Conservation (phyloP, 1,140 invertebrate species). For the Drosophila insularis region DNA sequence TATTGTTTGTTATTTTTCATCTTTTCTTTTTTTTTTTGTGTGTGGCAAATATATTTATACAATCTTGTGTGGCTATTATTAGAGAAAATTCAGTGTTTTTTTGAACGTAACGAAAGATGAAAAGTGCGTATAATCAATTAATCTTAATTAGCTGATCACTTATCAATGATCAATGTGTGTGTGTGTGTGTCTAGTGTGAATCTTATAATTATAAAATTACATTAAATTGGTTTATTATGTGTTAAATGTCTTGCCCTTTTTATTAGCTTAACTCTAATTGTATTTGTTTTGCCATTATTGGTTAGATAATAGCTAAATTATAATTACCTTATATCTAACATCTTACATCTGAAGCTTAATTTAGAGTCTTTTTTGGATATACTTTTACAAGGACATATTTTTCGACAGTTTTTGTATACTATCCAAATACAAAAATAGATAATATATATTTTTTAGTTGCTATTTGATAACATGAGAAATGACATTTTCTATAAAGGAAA, state of each 20-base stretch:
- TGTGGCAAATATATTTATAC: not conserved
- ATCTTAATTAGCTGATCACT: not conserved
- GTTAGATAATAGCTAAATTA: too few relatives aligned
- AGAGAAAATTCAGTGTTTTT: constrained; percentile 6
- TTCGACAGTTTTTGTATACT: too few relatives aligned
- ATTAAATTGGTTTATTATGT: not conserved
- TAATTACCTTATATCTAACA: too few relatives aligned
- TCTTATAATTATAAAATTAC: constrained; percentile 2
- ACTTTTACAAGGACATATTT: too few relatives aligned
- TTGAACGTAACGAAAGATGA: constrained; percentile 47
- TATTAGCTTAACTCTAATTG: not conserved
- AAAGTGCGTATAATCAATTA: constrained; percentile 58
- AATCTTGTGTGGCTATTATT: constrained; percentile 2
- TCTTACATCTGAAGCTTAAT: too few relatives aligned
- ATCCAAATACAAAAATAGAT: too few relatives aligned
- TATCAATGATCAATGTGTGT: constrained; percentile 2
- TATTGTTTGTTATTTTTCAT: not conserved
- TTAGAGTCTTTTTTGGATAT: too few relatives aligned
- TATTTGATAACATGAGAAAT: too few relatives aligned
- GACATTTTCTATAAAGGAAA: too few relatives aligned
- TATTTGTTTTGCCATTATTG: not conserved
- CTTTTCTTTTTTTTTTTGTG: constrained; percentile 7
- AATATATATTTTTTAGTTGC: too few relatives aligned
- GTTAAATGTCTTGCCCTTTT: constrained; percentile 4
- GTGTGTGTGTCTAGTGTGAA: constrained; percentile 1